Percentiles rank a stretch among this genome's conserved stretches.
Evolutionary conservation across 2,888 invertebrate genomes (phyloP).

Genomic region (Pyrrhia umbra): DNA sequence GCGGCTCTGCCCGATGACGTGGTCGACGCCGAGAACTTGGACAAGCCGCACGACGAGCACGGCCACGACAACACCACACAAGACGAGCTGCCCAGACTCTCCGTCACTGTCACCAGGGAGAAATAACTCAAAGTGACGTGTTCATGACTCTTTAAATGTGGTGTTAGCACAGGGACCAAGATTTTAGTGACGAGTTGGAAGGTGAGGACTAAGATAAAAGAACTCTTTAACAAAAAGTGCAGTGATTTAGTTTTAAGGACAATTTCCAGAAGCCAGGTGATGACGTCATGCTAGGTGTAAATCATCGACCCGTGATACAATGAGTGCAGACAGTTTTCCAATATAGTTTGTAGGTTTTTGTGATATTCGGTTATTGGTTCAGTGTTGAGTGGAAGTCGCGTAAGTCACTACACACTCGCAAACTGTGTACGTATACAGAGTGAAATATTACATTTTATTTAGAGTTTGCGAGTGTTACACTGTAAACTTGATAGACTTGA

Average conservation of each 20-base stretch:
- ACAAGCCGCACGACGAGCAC: conserved; percentile 44
- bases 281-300: not conserved
- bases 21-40: conserved; percentile 77
- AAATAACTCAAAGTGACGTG: conserved; percentile 29
- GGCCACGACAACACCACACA: conserved; percentile 81
- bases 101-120: conserved; percentile 42
- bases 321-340: not conserved
- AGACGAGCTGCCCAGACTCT: conserved; percentile 66
- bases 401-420: conserved; percentile 29
- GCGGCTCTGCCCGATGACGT: conserved; percentile 78
- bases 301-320: not conserved
- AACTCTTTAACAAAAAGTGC: conserved; percentile 15
- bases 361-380: conserved; percentile 51
- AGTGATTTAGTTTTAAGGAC: conserved; percentile 40
- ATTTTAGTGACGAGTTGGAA: no score
- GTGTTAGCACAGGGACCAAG: no score
- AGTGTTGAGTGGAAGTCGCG: conserved; percentile 11
- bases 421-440: conserved; percentile 12
- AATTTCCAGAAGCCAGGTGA: not conserved
- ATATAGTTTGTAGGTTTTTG: conserved; percentile 34
- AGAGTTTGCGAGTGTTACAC: conserved; percentile 5
- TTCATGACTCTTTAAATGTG: not conserved
- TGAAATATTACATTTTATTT: not conserved
- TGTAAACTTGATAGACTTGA: conserved; percentile 13
- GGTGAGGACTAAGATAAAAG: not conserved